A percentile compares a stretch with the other conserved stretches of the same genome.
Conservation (phyloP, 2,113 vertebrate genomes). For the Glareola pratincola region DNA sequence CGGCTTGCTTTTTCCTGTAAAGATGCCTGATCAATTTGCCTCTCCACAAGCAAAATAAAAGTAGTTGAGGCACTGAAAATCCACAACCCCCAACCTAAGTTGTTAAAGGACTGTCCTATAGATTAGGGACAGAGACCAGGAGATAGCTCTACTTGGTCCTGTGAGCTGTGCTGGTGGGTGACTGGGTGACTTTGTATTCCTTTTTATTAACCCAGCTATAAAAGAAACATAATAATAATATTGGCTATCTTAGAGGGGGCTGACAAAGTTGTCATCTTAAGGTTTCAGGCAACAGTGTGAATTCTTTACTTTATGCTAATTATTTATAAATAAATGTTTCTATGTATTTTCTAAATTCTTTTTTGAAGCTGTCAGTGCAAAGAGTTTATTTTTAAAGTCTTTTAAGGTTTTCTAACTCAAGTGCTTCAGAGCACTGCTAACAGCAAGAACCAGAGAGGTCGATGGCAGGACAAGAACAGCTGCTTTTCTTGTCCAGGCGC, state of each 20-base stretch:
- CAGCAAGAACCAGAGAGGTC: neutral
- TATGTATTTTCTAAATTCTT: neutral
- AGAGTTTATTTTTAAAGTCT: neutral
- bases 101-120: neutral
- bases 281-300: neutral
- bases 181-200: neutral
- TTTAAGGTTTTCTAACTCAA: neutral
- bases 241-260: neutral
- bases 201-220: neutral
- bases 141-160: neutral
- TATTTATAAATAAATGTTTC: neutral
- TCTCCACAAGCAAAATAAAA: neutral
- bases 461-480: neutral
- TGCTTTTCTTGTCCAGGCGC: neutral
- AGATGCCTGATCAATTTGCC: neutral
- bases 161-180: neutral
- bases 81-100: neutral
- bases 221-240: neutral
- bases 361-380: neutral
- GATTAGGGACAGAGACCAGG: neutral
- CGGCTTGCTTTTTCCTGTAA: neutral
- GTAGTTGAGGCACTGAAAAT: neutral
- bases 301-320: neutral
- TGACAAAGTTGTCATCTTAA: neutral
- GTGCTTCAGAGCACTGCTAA: neutral